phyloP scores from a whole-genome alignment of 2,888 invertebrate species.

The Hypomecis punctinalis region DNA sequence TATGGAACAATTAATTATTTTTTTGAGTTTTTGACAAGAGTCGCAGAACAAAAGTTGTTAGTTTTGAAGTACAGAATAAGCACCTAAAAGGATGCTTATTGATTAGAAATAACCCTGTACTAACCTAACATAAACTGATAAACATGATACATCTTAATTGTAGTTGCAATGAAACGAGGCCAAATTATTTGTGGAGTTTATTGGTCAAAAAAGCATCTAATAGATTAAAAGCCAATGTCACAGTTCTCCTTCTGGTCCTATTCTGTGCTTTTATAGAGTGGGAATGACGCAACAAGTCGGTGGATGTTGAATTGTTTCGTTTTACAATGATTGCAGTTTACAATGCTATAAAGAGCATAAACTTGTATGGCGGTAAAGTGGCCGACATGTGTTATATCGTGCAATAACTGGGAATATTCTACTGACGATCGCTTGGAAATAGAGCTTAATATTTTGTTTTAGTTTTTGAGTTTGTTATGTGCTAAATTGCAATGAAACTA shows the following conservation, averaged over 20 bases:
- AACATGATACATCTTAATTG: too few species aligned
- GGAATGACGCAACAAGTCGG: constrained; percentile 48
- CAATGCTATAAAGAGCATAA: constrained; percentile 55
- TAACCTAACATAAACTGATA: too few species aligned
- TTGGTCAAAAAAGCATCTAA: too few species aligned
- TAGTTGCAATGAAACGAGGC: too few species aligned
- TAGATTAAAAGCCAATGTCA: not conserved
- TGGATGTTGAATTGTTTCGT: constrained; percentile 55
- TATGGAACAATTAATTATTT: too few species aligned
- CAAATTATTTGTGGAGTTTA: too few species aligned
- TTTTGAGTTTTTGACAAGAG: too few species aligned
- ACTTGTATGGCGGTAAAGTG: constrained; percentile 54
- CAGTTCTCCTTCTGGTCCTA: not conserved
- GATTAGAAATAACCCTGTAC: too few species aligned
- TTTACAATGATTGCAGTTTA: constrained; percentile 64
- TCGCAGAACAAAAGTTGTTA: too few species aligned
- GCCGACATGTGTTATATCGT: constrained; percentile 31
- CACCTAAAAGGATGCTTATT: too few species aligned
- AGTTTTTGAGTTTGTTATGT: not conserved
- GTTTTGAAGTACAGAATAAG: too few species aligned
- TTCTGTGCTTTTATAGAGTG: constrained; percentile 36
- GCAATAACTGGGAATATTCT: constrained; percentile 30
- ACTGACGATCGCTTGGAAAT: not conserved
- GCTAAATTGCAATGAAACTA: too few species aligned
- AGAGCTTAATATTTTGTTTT: constrained; percentile 13